These are phyloP conservation scores for Champsocephalus esox DNA, from an alignment of 2,797 vertebrate species.

Conservation along the genomic window DNA sequence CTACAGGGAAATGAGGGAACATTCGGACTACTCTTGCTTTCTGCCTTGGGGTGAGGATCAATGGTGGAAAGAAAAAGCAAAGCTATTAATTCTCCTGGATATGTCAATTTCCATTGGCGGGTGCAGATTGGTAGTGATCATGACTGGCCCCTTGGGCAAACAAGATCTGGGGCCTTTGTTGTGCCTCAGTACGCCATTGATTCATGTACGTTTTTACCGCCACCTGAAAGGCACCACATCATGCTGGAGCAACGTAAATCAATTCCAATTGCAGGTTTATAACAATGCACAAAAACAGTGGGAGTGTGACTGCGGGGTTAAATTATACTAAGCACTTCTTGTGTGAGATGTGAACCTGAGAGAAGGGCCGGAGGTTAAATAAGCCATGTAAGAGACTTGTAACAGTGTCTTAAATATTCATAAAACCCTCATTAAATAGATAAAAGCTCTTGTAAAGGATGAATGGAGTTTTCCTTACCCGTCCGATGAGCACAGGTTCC, in stretches of 20 bases:
- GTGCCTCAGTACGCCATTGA: constrained; percentile 71
- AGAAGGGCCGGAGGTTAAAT: constrained; percentile 46
- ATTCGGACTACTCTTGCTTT: constrained; percentile 59
- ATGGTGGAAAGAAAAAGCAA: constrained; percentile 69
- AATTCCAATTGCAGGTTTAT: constrained; percentile 73
- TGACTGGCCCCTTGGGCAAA: constrained; percentile 65
- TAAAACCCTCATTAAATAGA: constrained; percentile 57
- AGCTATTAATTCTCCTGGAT: constrained; percentile 79
- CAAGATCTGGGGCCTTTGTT: constrained; percentile 62
- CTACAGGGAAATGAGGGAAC: constrained; percentile 73
- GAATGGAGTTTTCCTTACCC: constrained; percentile 84
- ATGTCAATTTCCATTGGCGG: constrained; percentile 77
- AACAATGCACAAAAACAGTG: constrained; percentile 39
- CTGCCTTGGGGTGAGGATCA: constrained; percentile 71
- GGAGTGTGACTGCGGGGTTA: constrained; percentile 41
- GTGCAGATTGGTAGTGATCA: constrained; percentile 75
- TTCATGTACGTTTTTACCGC: constrained; percentile 72
- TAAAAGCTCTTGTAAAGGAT: constrained; percentile 56
- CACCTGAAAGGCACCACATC: constrained; percentile 64
- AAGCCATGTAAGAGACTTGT: constrained; percentile 51
- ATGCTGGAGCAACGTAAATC: constrained; percentile 64
- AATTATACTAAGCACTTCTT: constrained; percentile 45
- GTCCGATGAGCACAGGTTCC: constrained; percentile 93
- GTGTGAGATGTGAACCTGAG: constrained; percentile 28
- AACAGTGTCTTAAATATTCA: constrained; percentile 56